A percentile compares a stretch with the other conserved stretches of the same genome.
Conservation (phyloP, 2,888 invertebrate species). For the Trachelus stipa region DNA sequence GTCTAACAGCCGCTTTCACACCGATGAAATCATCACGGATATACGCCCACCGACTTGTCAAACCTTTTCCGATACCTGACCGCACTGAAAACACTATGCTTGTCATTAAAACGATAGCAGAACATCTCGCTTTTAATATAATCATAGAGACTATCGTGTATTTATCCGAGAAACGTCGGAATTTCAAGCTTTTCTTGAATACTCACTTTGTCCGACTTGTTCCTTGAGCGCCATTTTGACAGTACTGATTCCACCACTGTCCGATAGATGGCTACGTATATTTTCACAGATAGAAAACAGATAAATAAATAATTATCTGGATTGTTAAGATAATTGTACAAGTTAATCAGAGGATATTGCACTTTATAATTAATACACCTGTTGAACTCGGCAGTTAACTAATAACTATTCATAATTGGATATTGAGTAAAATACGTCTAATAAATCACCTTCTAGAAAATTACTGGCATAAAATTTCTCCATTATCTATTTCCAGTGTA, state of each 20-base stretch:
- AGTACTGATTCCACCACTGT: conserved; percentile 42
- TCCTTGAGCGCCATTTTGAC: conserved; percentile 87
- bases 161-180: conserved; percentile 9
- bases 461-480: background rate
- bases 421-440: background rate
- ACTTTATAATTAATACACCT: background rate
- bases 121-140: background rate
- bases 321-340: background rate
- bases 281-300: background rate
- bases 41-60: conserved; percentile 38
- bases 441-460: background rate
- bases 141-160: background rate
- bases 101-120: background rate
- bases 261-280: conserved; percentile 41
- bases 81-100: background rate
- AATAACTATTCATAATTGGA: background rate
- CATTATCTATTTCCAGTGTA: background rate
- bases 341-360: background rate
- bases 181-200: conserved; percentile 46
- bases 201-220: conserved; percentile 90
- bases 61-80: conserved; percentile 12
- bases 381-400: background rate
- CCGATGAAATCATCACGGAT: conserved; percentile 49
- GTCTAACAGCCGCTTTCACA: background rate
- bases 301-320: background rate